phyloP scores from a whole-genome alignment of 2,113 vertebrate genomes.

The Danio rerio region GRCz12tu NC_133192.1:56157001-56157500 shows the following conservation, averaged over 20 bases:
- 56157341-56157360: slow-evolving; percentile 96
- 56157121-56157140: not conserved
- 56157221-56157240: slow-evolving; percentile 94
- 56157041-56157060: too few relatives aligned
- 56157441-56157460: slow-evolving; percentile 93
- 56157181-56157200: slow-evolving; percentile 91
- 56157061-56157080: too few relatives aligned
- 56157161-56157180: not conserved
- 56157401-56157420: slow-evolving; percentile 89
- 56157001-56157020: too few relatives aligned
- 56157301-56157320: not conserved
- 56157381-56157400: slow-evolving; percentile 90
- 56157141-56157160: not conserved
- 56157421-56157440: slow-evolving; percentile 93
- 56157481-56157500: slow-evolving; percentile 94
- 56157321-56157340: slow-evolving; percentile 77
- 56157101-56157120: not conserved
- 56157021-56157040: too few relatives aligned
- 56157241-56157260: slow-evolving; percentile 96
- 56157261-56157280: not conserved
- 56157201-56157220: slow-evolving; percentile 95
- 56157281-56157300: not conserved
- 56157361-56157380: slow-evolving; percentile 92
- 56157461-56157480: slow-evolving; percentile 86
- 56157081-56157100: not conserved